Base-by-base conservation (phyloP, 1,140 invertebrate genomes). In the Andrena cerasifolii region DNA sequence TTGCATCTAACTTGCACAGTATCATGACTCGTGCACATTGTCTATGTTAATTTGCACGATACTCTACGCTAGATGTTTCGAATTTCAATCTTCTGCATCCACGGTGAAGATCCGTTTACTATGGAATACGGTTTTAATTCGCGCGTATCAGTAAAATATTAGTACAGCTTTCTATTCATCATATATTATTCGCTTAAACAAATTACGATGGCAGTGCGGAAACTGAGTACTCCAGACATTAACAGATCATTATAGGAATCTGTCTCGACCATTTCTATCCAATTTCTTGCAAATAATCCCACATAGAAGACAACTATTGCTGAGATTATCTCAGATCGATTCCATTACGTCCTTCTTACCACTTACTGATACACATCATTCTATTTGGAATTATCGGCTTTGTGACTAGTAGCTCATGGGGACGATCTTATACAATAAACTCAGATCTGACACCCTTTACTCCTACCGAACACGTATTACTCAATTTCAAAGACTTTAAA, bases 371-470 rank as follows among this genome's bases (percentile, higher is more conserved):
- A 67, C 31, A 67, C 24, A 26, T 24, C 14, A 54, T 21, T 47
- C 36, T 76, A 49, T 58, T n/a, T 58, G 66, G n/a, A 61, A 77
- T 31, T 71, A 61, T 77, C 47, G 14, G 40, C 67, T 77, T 71
- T 33, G 67, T 77, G 75, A 77, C 75, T 77, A 77, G 75, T 70
- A 70, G 33, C 26, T 71, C 56, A 54, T 71, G 68, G 56, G 67
- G 26, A 61, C 45, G 26, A 71, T 68, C 31, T 43, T 58, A 36
- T 24, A 47, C 31, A 59, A 68, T 49, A 68, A 36, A 58, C 68
- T 47, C 53, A 56, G 31, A 8, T 61, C 47, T 28, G 26, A 33
- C 5, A 63, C 33, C 40, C 10, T 67, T n/a, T 3, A 6, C 26
- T 54, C n/a, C 14, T 56, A 56, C 18, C 16, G 26, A 40, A 40